Base-by-base conservation (phyloP, 2,797 vertebrate genomes). In the Urocyon cinereoargenteus region DNA sequence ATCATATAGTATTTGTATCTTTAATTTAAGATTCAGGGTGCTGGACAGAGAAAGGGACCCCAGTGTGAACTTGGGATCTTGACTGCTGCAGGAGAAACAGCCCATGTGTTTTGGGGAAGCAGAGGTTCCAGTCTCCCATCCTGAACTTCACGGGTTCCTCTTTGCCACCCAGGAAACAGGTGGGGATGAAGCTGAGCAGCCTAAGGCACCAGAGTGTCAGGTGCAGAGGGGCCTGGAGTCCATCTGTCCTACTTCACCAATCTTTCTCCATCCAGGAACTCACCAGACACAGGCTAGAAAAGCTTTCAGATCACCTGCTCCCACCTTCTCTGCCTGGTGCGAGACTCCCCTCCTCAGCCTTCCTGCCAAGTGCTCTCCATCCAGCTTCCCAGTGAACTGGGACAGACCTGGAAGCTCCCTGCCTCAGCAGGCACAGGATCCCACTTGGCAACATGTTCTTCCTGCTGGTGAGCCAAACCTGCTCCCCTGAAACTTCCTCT, bases 371-470 rank as follows among this genome's bases (percentile, higher is more conserved):
- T 28, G 49, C 49, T 77, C 13, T 6, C n/a, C 55, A 55, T 26
- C 16, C 36, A 86, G 16, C 59, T 86, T 87, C 55, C 16, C 61
- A 87, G 45, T 78, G 14, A 95, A 77, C 51, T 85, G 55, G 57
- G 53, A 51, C 19, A 85, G n/a, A 92, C 57, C 49, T 90, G 62
- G 90, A 94, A 40, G 28, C n/a, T 92, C 61, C 36, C 86, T 95
- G 40, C 6, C 31, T 88, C 72, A 85, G n/a, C 24, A 90, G 62
- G 81, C 57, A 70, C 12, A 84, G 14, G 57, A 90, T 91, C 83
- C 57, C 28, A 86, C 79, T 83, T 91, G 24, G 62, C 45, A 92
- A 62, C 87, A 86, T 34, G 19, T 81, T 79, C 26, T 90, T 75
- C 26, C 70, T 64, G 36, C 89, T 73, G 75, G 14, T 51, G 79